A percentile compares a stretch with the other conserved stretches of the same genome.
phyloP scores from a whole-genome alignment of 2,113 vertebrate genomes.

The Puffinus mauretanicus region DNA sequence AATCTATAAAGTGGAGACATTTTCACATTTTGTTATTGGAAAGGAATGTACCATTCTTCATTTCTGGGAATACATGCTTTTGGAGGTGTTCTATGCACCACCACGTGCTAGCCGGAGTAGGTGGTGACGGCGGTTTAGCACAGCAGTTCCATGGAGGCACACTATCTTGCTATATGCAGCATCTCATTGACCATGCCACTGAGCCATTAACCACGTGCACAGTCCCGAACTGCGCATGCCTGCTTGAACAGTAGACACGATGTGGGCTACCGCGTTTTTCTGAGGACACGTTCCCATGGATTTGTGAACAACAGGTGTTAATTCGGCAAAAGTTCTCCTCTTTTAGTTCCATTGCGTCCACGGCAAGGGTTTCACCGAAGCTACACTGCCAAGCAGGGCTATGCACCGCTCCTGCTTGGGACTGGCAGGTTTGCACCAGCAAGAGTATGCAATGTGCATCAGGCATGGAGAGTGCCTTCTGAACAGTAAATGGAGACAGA shows the following conservation, averaged over 20 bases:
- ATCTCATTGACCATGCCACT: accelerated
- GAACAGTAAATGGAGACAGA: neutral
- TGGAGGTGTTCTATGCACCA: accelerated
- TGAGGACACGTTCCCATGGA: accelerated
- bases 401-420: accelerated
- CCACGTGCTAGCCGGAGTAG: accelerated
- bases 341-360: accelerated
- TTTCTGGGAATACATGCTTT: neutral
- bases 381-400: accelerated
- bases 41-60: neutral
- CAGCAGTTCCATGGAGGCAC: neutral
- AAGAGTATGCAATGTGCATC: accelerated
- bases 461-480: neutral
- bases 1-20: neutral
- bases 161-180: accelerated
- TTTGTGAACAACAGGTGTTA: accelerated
- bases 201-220: neutral
- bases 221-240: accelerated
- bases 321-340: neutral
- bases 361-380: neutral
- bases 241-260: accelerated
- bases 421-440: neutral
- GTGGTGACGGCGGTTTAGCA: accelerated
- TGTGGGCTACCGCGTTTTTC: accelerated
- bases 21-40: neutral